phyloP scores from a whole-genome alignment of 2,113 vertebrate species.

The Charadrius vociferus region DNA sequence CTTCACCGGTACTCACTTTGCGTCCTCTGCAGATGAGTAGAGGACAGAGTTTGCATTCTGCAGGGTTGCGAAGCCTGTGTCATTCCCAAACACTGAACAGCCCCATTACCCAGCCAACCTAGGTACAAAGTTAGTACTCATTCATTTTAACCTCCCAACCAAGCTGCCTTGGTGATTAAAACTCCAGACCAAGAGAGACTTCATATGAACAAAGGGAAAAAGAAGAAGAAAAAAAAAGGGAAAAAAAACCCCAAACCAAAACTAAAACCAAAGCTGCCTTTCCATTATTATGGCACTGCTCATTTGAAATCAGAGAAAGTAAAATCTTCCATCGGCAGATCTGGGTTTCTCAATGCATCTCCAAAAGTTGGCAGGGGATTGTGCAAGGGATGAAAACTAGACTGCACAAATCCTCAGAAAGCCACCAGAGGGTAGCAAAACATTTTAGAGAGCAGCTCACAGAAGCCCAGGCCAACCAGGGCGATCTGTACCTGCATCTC shows the following conservation, averaged over 20 bases:
- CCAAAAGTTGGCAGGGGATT: not conserved
- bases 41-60: not conserved
- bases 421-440: slow-evolving; percentile 79
- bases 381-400: not conserved
- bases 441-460: slow-evolving; percentile 1
- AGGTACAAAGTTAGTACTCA: not conserved
- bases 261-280: not conserved
- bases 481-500: not conserved
- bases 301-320: not conserved
- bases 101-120: not conserved
- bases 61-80: rapidly evolving
- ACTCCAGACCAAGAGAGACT: not conserved
- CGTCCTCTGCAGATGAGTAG: not conserved
- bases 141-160: not conserved
- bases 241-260: too few species aligned
- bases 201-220: not conserved
- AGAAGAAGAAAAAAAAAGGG: rapidly evolving
- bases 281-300: not conserved
- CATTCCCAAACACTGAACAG: not conserved
- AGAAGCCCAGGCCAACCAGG: not conserved
- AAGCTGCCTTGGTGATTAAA: not conserved
- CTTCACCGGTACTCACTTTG: not conserved
- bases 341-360: not conserved
- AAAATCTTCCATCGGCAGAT: not conserved
- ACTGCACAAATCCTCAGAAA: not conserved